These are phyloP conservation scores for Sterrhoptilus dennistouni DNA, from an alignment of 2,113 vertebrate genomes.

Conservation along the genomic window DNA sequence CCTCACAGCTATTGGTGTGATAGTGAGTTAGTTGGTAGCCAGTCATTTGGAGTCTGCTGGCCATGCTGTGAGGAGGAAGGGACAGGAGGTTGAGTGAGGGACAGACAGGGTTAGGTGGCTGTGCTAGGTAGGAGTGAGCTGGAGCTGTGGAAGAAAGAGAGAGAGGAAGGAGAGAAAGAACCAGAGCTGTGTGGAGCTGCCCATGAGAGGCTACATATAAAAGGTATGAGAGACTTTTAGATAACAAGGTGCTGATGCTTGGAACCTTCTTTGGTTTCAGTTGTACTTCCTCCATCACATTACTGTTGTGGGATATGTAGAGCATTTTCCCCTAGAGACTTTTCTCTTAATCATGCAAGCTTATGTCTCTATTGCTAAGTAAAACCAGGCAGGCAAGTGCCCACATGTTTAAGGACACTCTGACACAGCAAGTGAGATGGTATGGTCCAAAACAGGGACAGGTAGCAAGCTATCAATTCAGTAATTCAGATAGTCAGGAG, in stretches of 20 bases:
- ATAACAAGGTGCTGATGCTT: not conserved
- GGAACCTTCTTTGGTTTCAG: not conserved
- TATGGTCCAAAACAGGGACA: not conserved
- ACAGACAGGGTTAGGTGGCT: not conserved
- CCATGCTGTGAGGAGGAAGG: not conserved
- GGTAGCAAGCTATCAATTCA: not conserved
- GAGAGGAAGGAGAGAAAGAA: not conserved
- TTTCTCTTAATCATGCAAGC: not conserved
- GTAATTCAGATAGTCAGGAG: not conserved
- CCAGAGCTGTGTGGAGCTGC: not conserved
- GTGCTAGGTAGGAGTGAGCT: not conserved
- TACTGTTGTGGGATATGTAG: not conserved
- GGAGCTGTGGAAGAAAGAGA: not conserved
- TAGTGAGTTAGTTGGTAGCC: not conserved
- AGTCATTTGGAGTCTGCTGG: not conserved
- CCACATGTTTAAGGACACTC: not conserved
- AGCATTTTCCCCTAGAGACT: not conserved
- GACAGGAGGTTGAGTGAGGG: not conserved
- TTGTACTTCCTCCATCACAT: not conserved
- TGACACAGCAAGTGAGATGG: not conserved
- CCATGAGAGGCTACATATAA: not conserved
- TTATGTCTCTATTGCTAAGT: not conserved
- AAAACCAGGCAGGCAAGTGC: not conserved
- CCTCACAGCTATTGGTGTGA: not conserved
- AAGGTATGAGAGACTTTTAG: not conserved